Evolutionary conservation across 2,797 vertebrate species (phyloP), one percentile per base, ranked within the genome.

Genomic region (Pangasius larnaudii): DNA sequence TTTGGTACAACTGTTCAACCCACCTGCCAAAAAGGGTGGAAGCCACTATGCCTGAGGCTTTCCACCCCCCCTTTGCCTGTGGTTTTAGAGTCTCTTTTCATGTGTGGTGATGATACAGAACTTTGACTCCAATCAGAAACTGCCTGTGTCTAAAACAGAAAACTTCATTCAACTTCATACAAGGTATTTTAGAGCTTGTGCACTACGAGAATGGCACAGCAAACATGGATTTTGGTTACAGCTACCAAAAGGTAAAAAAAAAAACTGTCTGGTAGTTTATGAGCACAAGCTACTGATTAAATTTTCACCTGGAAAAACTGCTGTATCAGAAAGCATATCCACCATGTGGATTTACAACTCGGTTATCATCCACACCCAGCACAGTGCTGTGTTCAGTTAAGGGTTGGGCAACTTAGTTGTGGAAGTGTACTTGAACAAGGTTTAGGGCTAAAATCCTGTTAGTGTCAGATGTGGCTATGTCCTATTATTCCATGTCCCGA

Each of bases 1-100:
- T 92, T 93, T 92, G 90, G 92, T 91, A 63, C 87, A 94, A 93
- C 94, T 94, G 93, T 94, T 95, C 94, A 83, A 88, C 91, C 92
- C 91, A 59, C 86, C 86, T 94, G 93, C 92, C 88, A 89, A 91
- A 75, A 90, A 88, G 89, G 90, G 83, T 30, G 5, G 89, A 93
- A 92, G 90, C 91, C 91, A 91, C 92, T 77, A 67, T 86, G 75
- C 51, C 18, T 49, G 27, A 92, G 83, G 63, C 74, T 84, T 88
- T 85, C 56, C 75, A 18, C 51, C 46, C 75, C 85, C 14, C 36
- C 30, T 56, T 46, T 51, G 58, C 14, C 42, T 88, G 79, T 88
- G 33, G 74, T 89, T 84, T 88, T 56, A 36, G 63, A 56, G 33
- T 86, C 81, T 85, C 46, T 89, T 87, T 90, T 83, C 49, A 82